Percentiles rank a stretch among this genome's conserved stretches.
phyloP scores from a whole-genome alignment of 2,888 invertebrate species.

The Hydrotaea cyrtoneurina region DNA sequence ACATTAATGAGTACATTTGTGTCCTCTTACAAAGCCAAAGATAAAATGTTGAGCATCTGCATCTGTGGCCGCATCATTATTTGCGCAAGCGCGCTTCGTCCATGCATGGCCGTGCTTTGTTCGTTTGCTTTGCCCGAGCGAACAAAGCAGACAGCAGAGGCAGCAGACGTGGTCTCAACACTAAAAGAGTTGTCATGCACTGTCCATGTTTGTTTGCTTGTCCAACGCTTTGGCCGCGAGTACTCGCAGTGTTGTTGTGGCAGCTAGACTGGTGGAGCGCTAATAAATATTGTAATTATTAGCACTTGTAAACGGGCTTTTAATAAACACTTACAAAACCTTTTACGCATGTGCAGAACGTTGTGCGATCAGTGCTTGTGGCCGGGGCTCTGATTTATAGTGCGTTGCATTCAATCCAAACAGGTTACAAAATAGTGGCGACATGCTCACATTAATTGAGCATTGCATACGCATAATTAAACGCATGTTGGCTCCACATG shows the following conservation, averaged over 20 bases:
- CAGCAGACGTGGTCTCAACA: constrained; percentile 48
- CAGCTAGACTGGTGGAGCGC: constrained; percentile 44
- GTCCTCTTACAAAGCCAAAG: constrained; percentile 56
- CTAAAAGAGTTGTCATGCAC: constrained; percentile 66
- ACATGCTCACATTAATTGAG: constrained; percentile 66
- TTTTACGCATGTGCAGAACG: constrained; percentile 60
- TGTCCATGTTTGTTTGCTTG: constrained; percentile 38
- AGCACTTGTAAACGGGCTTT: constrained; percentile 68
- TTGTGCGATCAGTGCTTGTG: background rate
- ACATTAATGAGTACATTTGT: constrained; percentile 68
- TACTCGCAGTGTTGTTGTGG: constrained; percentile 8
- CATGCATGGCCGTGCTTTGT: background rate
- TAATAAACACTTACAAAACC: constrained; percentile 66
- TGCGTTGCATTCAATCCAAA: constrained; percentile 57
- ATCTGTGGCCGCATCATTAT: constrained; percentile 1
- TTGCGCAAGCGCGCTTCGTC: background rate
- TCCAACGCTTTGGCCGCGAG: background rate
- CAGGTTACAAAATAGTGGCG: constrained; percentile 67
- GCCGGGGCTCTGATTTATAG: constrained; percentile 59
- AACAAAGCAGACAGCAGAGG: background rate
- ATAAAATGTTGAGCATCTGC: constrained; percentile 60
- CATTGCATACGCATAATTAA: constrained; percentile 70
- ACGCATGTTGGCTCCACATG: constrained; percentile 68
- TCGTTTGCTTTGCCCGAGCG: background rate
- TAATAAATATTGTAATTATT: constrained; percentile 68